These are phyloP conservation scores for Ispidina lecontei DNA, from an alignment of 2,797 vertebrate species.

Conservation along the genomic window DNA sequence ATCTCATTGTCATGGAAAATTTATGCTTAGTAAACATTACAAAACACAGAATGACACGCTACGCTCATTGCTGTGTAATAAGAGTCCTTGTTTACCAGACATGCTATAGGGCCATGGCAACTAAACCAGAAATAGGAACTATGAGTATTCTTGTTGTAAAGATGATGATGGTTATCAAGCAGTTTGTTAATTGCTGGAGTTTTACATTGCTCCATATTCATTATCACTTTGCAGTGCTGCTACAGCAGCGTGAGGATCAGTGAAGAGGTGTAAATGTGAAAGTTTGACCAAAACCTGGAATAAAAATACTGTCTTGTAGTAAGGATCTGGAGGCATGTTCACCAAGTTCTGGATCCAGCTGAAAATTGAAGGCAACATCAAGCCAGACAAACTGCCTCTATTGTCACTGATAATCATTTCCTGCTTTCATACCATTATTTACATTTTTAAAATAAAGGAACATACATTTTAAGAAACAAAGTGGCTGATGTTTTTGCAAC, in stretches of 20 bases:
- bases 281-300: neutral
- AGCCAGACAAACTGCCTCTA: neutral
- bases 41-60: slow-evolving; percentile 20
- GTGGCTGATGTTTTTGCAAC: neutral
- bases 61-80: slow-evolving; percentile 48
- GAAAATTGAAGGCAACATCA: neutral
- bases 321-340: neutral
- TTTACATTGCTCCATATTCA: neutral
- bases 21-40: slow-evolving; percentile 56
- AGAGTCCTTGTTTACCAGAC: slow-evolving; percentile 53
- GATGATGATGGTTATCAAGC: slow-evolving; percentile 33
- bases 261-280: neutral
- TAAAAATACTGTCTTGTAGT: neutral
- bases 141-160: slow-evolving; percentile 8
- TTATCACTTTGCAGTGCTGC: neutral
- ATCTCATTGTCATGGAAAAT: slow-evolving; percentile 59
- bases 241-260: neutral
- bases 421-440: neutral
- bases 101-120: slow-evolving; percentile 52
- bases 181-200: slow-evolving; percentile 22
- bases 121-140: slow-evolving; percentile 57
- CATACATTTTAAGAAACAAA: neutral
- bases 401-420: neutral
- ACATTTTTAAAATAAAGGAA: neutral
- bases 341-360: neutral